Evolutionary conservation across 2,888 invertebrate genomes (phyloP), one percentile per base, ranked within the genome.

Genomic region (Phaonia tiefii): DNA sequence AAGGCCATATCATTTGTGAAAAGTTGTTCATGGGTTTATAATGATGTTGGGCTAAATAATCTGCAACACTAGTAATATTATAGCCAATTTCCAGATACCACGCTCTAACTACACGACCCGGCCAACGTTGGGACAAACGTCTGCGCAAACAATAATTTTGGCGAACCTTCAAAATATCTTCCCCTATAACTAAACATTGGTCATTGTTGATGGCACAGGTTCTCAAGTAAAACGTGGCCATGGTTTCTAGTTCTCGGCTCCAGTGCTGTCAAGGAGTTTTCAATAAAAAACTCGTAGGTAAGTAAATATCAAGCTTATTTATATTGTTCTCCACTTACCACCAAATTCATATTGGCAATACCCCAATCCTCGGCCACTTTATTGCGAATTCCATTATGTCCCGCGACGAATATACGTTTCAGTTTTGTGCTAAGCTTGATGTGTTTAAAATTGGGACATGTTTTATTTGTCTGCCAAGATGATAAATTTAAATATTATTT

Each of bases 311-410:
- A 49, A 56, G 17, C 5, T 49, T 5, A 8, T 49, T 17, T 39
- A 20, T 65, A n/a, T 17, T 42, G n/a, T 0, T n/a, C 42, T 4
- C 49, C 65, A 46, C 25, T 39, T 83, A 85, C 86, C 81, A 86
- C 72, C 3, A 86, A 22, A 72, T 86, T 84, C 86, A 86, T 86
- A 69, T 86, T 86, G 7, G 79, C 82, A 60, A 86, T 84, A 10
- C 51, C n/a, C 66, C 74, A 85, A 51, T 81, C 74, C 0, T 37
- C 51, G 8, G 86, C 86, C 10, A 86, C 78, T 76, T 84, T 84
- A 66, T 85, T 85, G 13, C 86, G 76, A 65, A 86, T 84, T 1
- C 86, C 86, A 81, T 86, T 86, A 13, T 85, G 85, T 0, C 85
- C 86, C 1, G 65, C 37, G 13, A 85, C 39, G 5, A 84, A 81